Evolutionary conservation across 92 coral and sea anemone species (phyloP).

Genomic region (Pocillopora grandis): DNA sequence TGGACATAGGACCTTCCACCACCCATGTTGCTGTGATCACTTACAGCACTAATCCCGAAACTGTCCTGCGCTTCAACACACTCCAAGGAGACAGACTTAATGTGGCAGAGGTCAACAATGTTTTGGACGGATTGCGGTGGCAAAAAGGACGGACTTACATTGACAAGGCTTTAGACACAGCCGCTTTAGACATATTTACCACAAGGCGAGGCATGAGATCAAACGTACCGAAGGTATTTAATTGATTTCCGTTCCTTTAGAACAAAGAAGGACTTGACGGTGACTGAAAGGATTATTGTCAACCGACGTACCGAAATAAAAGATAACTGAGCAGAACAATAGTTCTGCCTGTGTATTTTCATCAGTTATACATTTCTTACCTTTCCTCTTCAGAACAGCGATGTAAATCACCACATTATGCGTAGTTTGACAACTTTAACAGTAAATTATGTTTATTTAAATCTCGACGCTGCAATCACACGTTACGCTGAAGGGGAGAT

Average conservation of each 20-base stretch:
- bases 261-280: too few species aligned
- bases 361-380: too few species aligned
- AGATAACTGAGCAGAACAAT: too few species aligned
- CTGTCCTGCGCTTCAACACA: conserved; percentile 55
- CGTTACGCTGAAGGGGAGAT: too few species aligned
- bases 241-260: background rate
- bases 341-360: too few species aligned
- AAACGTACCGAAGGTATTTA: conserved; percentile 16
- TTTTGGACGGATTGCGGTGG: conserved; percentile 52
- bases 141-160: conserved; percentile 63
- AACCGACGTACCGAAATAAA: too few species aligned
- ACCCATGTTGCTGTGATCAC: conserved; percentile 64
- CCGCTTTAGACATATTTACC: conserved; percentile 46
- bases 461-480: too few species aligned
- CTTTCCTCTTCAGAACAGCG: too few species aligned
- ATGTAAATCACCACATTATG: too few species aligned
- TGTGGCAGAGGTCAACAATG: conserved; percentile 16
- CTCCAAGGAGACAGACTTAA: conserved; percentile 34
- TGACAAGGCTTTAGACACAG: conserved; percentile 59
- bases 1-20: conserved; percentile 61
- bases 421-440: too few species aligned
- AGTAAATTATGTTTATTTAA: too few species aligned
- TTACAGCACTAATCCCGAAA: conserved; percentile 53
- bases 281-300: too few species aligned
- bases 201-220: conserved; percentile 52